These are phyloP conservation scores for Champsocephalus gunnari DNA, from an alignment of 2,797 vertebrate species.

Conservation along the genomic window DNA sequence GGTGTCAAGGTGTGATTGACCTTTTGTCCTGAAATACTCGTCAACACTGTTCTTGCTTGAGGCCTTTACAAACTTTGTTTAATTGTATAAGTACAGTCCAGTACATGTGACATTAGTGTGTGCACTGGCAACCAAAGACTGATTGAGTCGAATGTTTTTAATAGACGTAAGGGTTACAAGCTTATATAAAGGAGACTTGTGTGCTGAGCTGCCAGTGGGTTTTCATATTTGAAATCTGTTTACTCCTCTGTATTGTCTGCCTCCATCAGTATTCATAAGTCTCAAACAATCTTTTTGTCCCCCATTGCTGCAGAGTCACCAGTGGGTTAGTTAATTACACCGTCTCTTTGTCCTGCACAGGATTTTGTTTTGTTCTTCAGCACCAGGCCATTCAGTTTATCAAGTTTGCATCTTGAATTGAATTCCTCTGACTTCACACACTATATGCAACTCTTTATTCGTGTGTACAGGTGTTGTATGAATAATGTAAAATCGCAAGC, in stretches of 20 bases:
- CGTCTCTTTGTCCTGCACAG: slow-evolving; percentile 21
- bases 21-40: not conserved
- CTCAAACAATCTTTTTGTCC: slow-evolving; percentile 18
- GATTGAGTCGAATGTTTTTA: not conserved
- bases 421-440: slow-evolving; percentile 20
- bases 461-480: too few species aligned
- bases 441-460: slow-evolving; percentile 10
- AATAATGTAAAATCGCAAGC: too few species aligned
- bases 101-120: not conserved
- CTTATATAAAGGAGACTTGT: not conserved
- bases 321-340: slow-evolving; percentile 7
- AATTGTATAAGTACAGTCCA: not conserved
- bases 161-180: not conserved
- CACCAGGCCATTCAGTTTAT: slow-evolving; percentile 58
- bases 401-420: slow-evolving; percentile 12
- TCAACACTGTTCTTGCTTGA: not conserved
- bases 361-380: slow-evolving; percentile 24
- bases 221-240: slow-evolving; percentile 41
- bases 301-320: slow-evolving; percentile 33
- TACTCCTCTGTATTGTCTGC: slow-evolving; percentile 32
- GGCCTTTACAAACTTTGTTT: not conserved
- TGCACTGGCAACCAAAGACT: not conserved
- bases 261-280: slow-evolving; percentile 7
- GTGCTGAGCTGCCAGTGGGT: slow-evolving; percentile 42
- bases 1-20: not conserved